Percentiles rank a stretch among this genome's conserved stretches.
These are phyloP conservation scores for Hanleya hanleyi DNA, from an alignment of 2,888 invertebrate genomes.

Conservation along the genomic window DNA sequence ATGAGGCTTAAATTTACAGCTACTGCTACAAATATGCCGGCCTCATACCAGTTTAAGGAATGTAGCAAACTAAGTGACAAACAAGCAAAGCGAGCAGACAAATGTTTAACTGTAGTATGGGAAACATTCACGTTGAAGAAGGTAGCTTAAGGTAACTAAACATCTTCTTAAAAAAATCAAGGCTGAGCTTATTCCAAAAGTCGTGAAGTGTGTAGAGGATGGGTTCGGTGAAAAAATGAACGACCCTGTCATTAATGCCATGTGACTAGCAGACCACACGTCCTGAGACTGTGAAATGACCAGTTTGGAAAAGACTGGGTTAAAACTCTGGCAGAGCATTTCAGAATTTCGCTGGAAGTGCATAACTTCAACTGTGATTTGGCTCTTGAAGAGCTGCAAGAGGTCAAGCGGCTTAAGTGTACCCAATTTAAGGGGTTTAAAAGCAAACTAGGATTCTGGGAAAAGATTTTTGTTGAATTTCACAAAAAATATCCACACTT, in stretches of 20 bases:
- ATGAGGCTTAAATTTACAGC: neutral
- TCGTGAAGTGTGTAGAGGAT: neutral
- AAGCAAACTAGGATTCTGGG: neutral
- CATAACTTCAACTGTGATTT: neutral
- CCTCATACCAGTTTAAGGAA: neutral
- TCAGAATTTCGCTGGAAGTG: neutral
- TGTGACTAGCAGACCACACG: neutral
- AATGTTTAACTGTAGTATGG: neutral
- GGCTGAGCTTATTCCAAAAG: neutral
- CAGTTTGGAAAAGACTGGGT: neutral
- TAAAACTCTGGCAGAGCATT: neutral
- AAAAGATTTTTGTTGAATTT: neutral
- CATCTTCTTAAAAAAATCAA: neutral
- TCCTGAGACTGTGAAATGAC: neutral
- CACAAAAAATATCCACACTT: neutral
- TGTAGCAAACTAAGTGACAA: neutral
- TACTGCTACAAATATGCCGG: neutral
- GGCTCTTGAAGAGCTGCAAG: neutral
- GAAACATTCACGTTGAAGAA: neutral
- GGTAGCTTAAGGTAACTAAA: too few species aligned
- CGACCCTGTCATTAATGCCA: neutral
- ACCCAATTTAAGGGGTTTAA: neutral
- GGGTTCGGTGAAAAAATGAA: neutral
- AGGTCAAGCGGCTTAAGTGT: neutral
- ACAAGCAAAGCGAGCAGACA: neutral